Conservation (phyloP, 2,888 invertebrate genomes). For the Camponotus fellah region DNA sequence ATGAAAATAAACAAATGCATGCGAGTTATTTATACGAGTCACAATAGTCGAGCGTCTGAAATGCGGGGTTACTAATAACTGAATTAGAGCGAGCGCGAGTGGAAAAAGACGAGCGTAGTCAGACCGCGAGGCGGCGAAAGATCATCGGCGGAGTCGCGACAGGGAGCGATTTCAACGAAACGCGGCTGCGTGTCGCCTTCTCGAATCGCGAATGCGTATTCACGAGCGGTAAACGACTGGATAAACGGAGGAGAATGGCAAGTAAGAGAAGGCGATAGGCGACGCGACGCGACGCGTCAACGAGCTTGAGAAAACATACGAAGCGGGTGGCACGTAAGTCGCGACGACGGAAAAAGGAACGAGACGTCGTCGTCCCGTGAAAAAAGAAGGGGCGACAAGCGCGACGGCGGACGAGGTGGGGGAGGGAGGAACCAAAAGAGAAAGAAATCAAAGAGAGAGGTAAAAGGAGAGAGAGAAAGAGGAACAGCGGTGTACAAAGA, state of each 20-base stretch:
- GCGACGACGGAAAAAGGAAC: conserved; percentile 50
- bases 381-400: conserved; percentile 60
- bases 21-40: not conserved
- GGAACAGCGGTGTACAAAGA: conserved; percentile 45
- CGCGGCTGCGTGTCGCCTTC: conserved; percentile 37
- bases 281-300: conserved; percentile 1
- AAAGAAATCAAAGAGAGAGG: not conserved
- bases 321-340: conserved; percentile 55
- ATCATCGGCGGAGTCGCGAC: conserved; percentile 44
- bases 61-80: conserved; percentile 11
- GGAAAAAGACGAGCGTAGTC: conserved; percentile 17
- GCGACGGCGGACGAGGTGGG: not conserved
- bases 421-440: not conserved
- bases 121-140: conserved; percentile 52
- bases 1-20: not conserved
- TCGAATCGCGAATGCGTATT: conserved; percentile 55
- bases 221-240: conserved; percentile 55
- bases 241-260: conserved; percentile 45
- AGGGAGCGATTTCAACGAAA: conserved; percentile 39
- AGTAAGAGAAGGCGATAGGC: conserved; percentile 23
- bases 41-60: not conserved
- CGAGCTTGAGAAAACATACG: conserved; percentile 24
- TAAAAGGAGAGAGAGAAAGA: conserved; percentile 40
- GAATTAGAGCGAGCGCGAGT: conserved; percentile 30
- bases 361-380: conserved; percentile 25